phyloP scores from a whole-genome alignment of 2,888 invertebrate species.

The Cylindroiulus punctatus region DNA sequence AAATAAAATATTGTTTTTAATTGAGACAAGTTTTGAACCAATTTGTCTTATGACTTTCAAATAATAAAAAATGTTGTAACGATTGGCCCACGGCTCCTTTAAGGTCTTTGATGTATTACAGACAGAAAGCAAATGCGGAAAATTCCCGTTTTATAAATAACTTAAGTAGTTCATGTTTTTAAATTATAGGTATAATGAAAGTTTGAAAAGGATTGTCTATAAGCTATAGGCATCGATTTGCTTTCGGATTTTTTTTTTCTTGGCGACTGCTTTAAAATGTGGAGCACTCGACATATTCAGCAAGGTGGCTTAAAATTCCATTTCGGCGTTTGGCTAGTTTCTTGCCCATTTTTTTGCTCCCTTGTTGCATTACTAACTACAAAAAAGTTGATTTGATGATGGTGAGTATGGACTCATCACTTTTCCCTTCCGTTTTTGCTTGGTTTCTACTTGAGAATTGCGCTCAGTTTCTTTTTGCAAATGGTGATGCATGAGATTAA shows the following conservation, averaged over 20 bases:
- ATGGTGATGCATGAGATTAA: not conserved
- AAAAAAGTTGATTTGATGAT: not conserved
- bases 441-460: not conserved
- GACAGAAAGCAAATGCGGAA: no score
- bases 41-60: not conserved
- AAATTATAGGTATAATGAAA: not conserved
- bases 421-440: not conserved
- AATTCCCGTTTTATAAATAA: not conserved
- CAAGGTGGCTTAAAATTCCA: not conserved
- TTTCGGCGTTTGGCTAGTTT: not conserved
- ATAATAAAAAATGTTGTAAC: not conserved
- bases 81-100: not conserved
- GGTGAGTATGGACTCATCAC: slow-evolving; percentile 19
- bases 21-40: not conserved
- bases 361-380: not conserved
- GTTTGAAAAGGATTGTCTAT: not conserved
- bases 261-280: not conserved
- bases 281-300: not conserved
- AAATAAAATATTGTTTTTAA: not conserved
- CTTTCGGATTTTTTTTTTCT: not conserved
- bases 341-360: not conserved
- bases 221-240: slow-evolving; percentile 7
- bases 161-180: not conserved
- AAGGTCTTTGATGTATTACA: no score
- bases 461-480: not conserved